Conservation (phyloP, 2,113 vertebrate genomes). For the Gobius niger region DNA sequence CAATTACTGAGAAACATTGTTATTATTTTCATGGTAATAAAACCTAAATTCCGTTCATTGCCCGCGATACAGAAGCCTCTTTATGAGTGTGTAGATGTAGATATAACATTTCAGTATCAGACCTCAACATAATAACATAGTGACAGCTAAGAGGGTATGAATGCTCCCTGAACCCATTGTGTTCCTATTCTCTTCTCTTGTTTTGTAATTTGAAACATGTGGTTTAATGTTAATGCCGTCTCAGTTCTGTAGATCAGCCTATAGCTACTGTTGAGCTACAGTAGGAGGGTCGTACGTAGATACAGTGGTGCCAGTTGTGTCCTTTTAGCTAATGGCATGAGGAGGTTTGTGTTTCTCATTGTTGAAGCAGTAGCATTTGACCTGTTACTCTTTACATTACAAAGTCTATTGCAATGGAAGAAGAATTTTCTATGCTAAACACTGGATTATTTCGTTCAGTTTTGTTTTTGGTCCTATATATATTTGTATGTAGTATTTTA, state of each 20-base stretch:
- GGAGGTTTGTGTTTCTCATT: slow-evolving; percentile 45
- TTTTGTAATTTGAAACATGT: slow-evolving; percentile 78
- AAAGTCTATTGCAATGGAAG: slow-evolving; percentile 25
- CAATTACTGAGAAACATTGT: too few relatives aligned
- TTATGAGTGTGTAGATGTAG: too few relatives aligned
- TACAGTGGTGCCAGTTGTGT: slow-evolving; percentile 54
- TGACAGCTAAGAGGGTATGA: too few relatives aligned
- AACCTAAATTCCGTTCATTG: too few relatives aligned
- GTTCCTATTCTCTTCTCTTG: slow-evolving; percentile 39
- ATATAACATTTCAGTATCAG: too few relatives aligned
- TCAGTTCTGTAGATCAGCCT: slow-evolving; percentile 60
- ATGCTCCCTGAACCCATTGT: too few relatives aligned
- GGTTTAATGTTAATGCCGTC: slow-evolving; percentile 55
- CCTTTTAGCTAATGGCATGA: slow-evolving; percentile 53
- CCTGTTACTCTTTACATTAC: slow-evolving; percentile 47
- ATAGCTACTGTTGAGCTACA: slow-evolving; percentile 46
- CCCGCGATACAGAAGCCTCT: too few relatives aligned
- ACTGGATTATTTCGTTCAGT: slow-evolving; percentile 20
- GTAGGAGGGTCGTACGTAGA: slow-evolving; percentile 58
- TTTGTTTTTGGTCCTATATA: slow-evolving; percentile 9
- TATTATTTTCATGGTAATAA: too few relatives aligned
- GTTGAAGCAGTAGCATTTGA: slow-evolving; percentile 56
- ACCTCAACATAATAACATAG: too few relatives aligned
- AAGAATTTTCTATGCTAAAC: slow-evolving; percentile 29
- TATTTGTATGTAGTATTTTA: slow-evolving; percentile 24